Percentiles rank a stretch among this genome's conserved stretches.
phyloP scores from a whole-genome alignment of 2,888 invertebrate genomes.

The Cryptus viduatorius region DNA sequence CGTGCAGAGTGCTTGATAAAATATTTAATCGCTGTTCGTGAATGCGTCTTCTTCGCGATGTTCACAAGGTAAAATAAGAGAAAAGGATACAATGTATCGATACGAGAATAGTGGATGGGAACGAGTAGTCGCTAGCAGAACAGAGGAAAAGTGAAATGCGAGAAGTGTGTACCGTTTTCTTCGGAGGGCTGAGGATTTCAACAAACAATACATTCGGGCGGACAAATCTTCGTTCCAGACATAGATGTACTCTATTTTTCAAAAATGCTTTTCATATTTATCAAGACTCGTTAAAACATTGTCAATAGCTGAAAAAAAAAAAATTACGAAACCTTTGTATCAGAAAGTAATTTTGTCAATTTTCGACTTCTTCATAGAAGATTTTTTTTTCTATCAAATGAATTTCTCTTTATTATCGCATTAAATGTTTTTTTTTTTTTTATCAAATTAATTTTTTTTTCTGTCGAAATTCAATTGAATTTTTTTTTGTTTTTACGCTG shows the following conservation, averaged over 20 bases:
- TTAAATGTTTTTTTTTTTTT: no score
- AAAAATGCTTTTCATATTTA: no score
- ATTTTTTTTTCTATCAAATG: no score
- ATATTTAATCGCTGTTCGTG: constrained; percentile 67
- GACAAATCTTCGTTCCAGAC: not conserved
- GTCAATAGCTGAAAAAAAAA: no score
- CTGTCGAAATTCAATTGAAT: no score
- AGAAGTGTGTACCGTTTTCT: constrained; percentile 29
- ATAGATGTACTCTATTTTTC: not conserved
- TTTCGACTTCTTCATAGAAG: no score
- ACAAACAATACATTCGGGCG: constrained; percentile 7
- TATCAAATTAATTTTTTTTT: no score
- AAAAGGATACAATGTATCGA: constrained; percentile 20
- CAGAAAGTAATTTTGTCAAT: no score
- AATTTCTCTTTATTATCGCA: no score
- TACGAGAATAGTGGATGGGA: constrained; percentile 23
- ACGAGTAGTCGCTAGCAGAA: not conserved
- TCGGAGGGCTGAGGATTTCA: not conserved
- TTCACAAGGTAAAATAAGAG: constrained; percentile 43
- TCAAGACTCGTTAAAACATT: no score
- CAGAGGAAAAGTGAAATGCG: constrained; percentile 35
- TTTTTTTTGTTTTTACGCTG: no score
- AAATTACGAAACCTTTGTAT: no score
- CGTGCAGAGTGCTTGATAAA: constrained; percentile 58
- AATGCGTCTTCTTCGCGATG: constrained; percentile 29